Conservation (phyloP, 2,113 vertebrate species). For the Prolemur simus region DNA sequence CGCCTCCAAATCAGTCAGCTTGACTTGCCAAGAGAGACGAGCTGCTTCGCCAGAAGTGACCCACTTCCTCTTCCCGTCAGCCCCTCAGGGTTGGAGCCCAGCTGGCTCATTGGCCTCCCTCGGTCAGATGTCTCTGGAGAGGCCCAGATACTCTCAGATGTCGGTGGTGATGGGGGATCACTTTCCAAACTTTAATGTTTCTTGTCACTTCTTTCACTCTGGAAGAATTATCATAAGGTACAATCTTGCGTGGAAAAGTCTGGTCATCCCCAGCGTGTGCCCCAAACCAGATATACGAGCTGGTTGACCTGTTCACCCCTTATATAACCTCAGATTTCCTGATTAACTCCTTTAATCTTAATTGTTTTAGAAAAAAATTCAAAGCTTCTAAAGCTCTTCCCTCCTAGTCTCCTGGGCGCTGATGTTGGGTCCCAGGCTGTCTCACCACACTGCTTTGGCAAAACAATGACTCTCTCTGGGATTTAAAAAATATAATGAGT, state of each 20-base stretch:
- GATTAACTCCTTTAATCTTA: slow-evolving; percentile 66
- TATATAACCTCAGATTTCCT: slow-evolving; percentile 66
- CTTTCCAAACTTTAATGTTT: slow-evolving; percentile 58
- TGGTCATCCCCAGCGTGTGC: background rate
- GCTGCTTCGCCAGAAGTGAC: background rate
- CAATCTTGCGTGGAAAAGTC: slow-evolving; percentile 49
- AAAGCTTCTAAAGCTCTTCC: slow-evolving; percentile 47
- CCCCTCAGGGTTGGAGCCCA: background rate
- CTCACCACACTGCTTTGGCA: background rate
- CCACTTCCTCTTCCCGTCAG: background rate
- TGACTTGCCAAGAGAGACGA: background rate
- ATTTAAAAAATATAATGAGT: slow-evolving; percentile 60
- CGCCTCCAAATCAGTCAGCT: background rate
- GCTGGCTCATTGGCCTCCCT: background rate
- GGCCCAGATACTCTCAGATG: slow-evolving; percentile 38
- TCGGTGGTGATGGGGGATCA: background rate
- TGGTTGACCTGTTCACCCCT: slow-evolving; percentile 43
- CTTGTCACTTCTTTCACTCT: slow-evolving; percentile 54
- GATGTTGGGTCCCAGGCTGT: background rate
- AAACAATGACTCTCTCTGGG: slow-evolving; percentile 8
- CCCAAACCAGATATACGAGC: slow-evolving; percentile 54
- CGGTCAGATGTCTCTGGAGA: slow-evolving; percentile 36
- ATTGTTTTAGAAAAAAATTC: slow-evolving; percentile 47
- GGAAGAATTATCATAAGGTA: slow-evolving; percentile 46
- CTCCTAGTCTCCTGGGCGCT: background rate